Conservation (phyloP, 2,113 vertebrate species). For the Hoplias malabaricus region DNA sequence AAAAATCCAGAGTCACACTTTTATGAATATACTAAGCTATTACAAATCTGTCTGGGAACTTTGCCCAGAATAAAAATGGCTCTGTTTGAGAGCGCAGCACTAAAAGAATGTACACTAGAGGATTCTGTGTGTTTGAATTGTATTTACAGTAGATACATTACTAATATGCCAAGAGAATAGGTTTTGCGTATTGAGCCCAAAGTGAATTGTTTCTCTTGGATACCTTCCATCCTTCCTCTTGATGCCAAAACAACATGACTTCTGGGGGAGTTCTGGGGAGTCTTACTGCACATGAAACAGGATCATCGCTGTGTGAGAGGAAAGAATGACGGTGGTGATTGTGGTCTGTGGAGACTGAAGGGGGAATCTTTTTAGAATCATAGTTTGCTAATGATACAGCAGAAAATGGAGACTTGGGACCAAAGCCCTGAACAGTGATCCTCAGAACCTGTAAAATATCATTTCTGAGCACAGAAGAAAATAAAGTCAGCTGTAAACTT, state of each 20-base stretch:
- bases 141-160: neutral
- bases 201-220: neutral
- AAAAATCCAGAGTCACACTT: neutral
- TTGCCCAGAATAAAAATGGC: constrained; percentile 1
- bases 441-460: constrained; percentile 1
- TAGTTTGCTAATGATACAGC: constrained; percentile 35
- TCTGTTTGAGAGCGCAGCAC: neutral
- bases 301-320: constrained; percentile 48
- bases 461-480: too few relatives aligned
- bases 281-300: constrained; percentile 20
- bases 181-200: neutral
- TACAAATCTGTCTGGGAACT: neutral
- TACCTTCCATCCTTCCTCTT: neutral
- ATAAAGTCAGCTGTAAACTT: too few relatives aligned
- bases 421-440: neutral
- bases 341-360: constrained; percentile 39
- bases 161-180: neutral
- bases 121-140: neutral
- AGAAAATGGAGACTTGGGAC: neutral
- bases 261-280: neutral
- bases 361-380: constrained; percentile 19
- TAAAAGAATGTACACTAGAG: neutral
- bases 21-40: neutral
- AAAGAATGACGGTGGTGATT: constrained; percentile 18
- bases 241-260: neutral